Conservation (phyloP, 2,888 invertebrate genomes). For the Eristalis arbustorum region DNA sequence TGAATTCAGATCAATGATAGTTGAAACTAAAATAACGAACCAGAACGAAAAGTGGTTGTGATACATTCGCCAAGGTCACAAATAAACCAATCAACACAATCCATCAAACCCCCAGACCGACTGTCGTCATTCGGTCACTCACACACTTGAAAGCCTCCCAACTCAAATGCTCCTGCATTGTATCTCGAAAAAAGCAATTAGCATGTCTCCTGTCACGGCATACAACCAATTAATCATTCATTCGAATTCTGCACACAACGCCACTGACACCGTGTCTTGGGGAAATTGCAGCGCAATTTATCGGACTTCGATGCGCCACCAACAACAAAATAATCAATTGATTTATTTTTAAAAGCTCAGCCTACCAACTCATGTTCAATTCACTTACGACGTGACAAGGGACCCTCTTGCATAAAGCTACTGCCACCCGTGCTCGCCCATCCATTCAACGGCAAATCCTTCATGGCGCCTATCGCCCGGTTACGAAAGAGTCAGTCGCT, state of each 20-base stretch:
- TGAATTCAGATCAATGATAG: too few species aligned
- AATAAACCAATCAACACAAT: too few species aligned
- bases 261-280: conserved; percentile 12
- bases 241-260: conserved; percentile 12
- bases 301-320: conserved; percentile 4
- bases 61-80: too few species aligned
- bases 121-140: background rate
- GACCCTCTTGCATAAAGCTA: conserved; percentile 36
- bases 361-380: conserved; percentile 24
- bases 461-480: conserved; percentile 51
- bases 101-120: background rate
- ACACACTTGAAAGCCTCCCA: too few species aligned
- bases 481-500: conserved; percentile 46
- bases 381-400: background rate
- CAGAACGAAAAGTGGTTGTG: too few species aligned
- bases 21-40: too few species aligned
- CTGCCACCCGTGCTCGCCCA: background rate
- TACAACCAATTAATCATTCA: conserved; percentile 42
- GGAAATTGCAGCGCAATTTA: conserved; percentile 35
- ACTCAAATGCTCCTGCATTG: background rate
- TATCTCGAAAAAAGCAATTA: conserved; percentile 28
- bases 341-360: conserved; percentile 49
- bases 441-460: conserved; percentile 28
- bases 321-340: conserved; percentile 56
- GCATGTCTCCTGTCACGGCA: conserved; percentile 33